Evolutionary conservation across 2,797 vertebrate species (phyloP).

Genomic region (Spheniscus humboldti): DNA sequence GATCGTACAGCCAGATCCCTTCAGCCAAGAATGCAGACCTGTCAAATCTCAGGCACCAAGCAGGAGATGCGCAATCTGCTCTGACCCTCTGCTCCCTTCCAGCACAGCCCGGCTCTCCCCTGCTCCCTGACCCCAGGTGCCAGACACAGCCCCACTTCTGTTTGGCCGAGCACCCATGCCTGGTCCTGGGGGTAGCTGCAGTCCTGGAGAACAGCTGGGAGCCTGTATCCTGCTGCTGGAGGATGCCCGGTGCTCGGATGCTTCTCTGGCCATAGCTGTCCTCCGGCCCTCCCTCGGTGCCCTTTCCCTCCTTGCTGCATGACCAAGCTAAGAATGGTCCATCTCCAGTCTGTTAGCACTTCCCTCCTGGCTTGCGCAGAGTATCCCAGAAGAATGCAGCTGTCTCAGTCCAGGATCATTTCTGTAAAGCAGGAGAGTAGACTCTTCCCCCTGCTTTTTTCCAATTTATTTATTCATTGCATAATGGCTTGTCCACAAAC

Average conservation of each 20-base stretch:
- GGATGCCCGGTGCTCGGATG: neutral
- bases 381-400: neutral
- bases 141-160: neutral
- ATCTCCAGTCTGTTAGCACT: neutral
- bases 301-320: neutral
- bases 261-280: neutral
- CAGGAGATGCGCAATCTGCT: neutral
- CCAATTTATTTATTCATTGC: slow-evolving; percentile 53
- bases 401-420: neutral
- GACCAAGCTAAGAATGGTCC: rapidly evolving
- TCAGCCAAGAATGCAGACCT: slow-evolving; percentile 56
- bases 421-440: neutral
- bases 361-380: neutral
- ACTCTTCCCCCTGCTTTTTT: neutral
- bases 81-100: slow-evolving; percentile 42
- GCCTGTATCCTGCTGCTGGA: neutral
- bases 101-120: neutral
- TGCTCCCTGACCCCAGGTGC: slow-evolving; percentile 13
- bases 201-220: neutral
- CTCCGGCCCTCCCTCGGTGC: neutral
- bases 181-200: neutral
- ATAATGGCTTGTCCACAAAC: slow-evolving; percentile 28
- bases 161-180: neutral
- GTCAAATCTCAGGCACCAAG: slow-evolving; percentile 23
- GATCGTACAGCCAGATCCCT: slow-evolving; percentile 17